These are phyloP conservation scores for Zoanthus solanderi DNA, from an alignment of 92 coral and sea anemone species.

Conservation along the genomic window DNA sequence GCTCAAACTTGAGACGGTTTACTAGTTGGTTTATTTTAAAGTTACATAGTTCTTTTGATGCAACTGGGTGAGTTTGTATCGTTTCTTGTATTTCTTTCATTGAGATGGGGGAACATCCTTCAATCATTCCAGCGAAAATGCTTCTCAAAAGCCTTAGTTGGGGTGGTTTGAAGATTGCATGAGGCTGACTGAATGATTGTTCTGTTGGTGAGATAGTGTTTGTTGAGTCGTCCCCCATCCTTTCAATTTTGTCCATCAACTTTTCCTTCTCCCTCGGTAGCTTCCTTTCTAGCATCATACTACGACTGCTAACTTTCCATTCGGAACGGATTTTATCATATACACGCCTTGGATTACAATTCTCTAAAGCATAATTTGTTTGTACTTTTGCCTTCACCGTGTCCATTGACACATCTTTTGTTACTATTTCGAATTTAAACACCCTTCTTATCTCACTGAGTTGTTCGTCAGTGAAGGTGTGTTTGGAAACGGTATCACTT, in stretches of 20 bases:
- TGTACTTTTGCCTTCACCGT: conserved; percentile 33
- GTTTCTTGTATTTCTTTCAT: not conserved
- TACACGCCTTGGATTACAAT: conserved; percentile 31
- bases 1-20: not conserved
- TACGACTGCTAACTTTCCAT: conserved; percentile 27
- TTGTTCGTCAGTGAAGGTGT: conserved; percentile 34
- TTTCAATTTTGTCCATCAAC: conserved; percentile 35
- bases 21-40: not conserved
- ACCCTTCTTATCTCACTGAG: conserved; percentile 34
- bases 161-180: conserved; percentile 1
- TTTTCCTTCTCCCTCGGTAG: conserved; percentile 40
- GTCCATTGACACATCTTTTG: conserved; percentile 32
- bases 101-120: conserved; percentile 1
- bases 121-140: conserved; percentile 1
- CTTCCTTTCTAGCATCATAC: not conserved
- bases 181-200: not conserved
- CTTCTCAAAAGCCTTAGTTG: conserved; percentile 1
- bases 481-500: no score
- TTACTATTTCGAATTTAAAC: conserved; percentile 38
- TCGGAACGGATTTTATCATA: conserved; percentile 50
- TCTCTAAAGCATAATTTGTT: conserved; percentile 13
- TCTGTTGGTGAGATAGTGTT: conserved; percentile 29
- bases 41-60: conserved; percentile 3
- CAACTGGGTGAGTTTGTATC: conserved; percentile 2
- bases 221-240: conserved; percentile 17